These are phyloP conservation scores for Tragulus kanchil DNA, from an alignment of 2,113 vertebrate species.

Conservation along the genomic window DNA sequence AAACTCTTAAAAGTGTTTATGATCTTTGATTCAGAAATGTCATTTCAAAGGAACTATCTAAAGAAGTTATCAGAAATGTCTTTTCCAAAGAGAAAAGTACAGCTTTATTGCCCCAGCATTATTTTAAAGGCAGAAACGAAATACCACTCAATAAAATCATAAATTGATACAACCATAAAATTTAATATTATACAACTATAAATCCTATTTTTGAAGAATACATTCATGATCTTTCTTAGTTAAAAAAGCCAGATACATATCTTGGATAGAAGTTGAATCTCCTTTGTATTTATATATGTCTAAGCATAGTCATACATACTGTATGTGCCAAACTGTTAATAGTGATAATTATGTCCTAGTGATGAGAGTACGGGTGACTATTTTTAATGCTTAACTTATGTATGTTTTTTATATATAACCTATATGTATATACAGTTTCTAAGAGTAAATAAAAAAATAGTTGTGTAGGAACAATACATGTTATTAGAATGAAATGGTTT, in stretches of 20 bases:
- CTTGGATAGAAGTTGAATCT: neutral
- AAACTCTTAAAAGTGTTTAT: neutral
- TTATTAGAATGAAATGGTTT: neutral
- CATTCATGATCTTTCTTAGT: neutral
- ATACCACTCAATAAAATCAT: neutral
- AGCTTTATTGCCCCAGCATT: neutral
- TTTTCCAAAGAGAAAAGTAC: neutral
- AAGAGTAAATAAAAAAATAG: constrained; percentile 21
- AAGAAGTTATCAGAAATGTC: constrained; percentile 5
- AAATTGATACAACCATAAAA: constrained; percentile 5
- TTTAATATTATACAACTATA: neutral
- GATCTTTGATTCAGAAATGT: constrained; percentile 11
- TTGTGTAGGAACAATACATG: constrained; percentile 23
- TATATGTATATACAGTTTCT: neutral
- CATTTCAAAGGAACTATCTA: constrained; percentile 10
- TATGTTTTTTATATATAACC: neutral
- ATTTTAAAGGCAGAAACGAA: constrained; percentile 52
- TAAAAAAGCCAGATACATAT: neutral
- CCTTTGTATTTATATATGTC: constrained; percentile 5
- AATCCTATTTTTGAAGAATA: constrained; percentile 28
- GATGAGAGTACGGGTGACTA: neutral
- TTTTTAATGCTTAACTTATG: neutral
- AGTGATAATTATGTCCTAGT: neutral
- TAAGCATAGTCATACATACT: neutral
- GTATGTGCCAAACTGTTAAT: constrained; percentile 10